These are phyloP conservation scores for Neolamprologus tretocephalus DNA, from an alignment of 2,113 vertebrate species.

Conservation along the genomic window DNA sequence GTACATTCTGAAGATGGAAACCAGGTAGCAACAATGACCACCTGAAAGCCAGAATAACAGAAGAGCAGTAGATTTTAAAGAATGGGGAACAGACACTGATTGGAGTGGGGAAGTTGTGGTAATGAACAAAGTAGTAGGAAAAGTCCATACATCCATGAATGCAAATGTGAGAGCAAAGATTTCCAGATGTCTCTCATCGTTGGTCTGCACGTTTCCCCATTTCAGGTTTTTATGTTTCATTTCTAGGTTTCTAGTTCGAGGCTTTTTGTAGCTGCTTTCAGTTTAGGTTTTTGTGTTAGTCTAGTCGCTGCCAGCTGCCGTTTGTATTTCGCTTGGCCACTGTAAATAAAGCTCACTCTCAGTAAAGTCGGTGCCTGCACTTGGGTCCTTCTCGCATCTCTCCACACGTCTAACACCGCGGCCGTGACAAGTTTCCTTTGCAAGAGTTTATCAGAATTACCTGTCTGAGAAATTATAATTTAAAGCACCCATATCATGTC, in stretches of 20 bases:
- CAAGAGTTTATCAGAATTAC: background rate
- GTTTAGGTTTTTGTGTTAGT: background rate
- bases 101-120: background rate
- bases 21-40: background rate
- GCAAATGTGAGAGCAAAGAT: background rate
- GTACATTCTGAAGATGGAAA: background rate
- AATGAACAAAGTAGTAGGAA: background rate
- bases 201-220: background rate
- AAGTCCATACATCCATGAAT: background rate
- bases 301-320: background rate
- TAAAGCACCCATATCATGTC: background rate
- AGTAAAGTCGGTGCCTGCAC: background rate
- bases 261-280: background rate
- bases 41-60: background rate
- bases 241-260: background rate
- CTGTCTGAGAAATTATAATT: background rate
- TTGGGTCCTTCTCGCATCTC: background rate
- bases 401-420: accelerated
- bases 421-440: background rate
- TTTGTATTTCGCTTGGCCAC: background rate
- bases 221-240: background rate
- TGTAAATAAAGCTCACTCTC: background rate
- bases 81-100: background rate
- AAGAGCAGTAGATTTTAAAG: background rate
- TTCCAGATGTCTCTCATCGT: background rate